Evolutionary conservation across 2,888 invertebrate species (phyloP), one percentile per base, ranked within the genome.

Genomic region (Athrips mouffetella): DNA sequence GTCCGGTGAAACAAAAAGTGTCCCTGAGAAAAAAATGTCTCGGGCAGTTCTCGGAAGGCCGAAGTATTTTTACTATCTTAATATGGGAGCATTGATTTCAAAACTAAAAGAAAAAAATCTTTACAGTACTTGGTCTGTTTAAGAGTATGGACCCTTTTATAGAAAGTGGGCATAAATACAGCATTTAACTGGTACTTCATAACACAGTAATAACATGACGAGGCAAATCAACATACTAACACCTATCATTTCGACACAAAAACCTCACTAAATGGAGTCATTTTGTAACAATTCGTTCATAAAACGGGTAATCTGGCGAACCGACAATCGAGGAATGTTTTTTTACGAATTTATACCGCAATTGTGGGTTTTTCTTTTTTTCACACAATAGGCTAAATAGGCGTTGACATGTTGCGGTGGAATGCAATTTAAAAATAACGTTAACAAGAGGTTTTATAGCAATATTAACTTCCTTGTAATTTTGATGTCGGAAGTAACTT

Each of bases 401-500:
- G 83, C 83, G 87, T 78, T 87, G 87, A 87, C 87, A 81, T 73
- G 80, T 75, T 83, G 78, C 74, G 73, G 77, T 76, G 65, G 70
- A 66, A 69, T 73, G 72, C 73, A 78, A 80, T 81, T 81, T 76
- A 70, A 73, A 69, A 76, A 75, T 64, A 67, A 70, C 69, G 63
- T 63, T 58, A 58, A 65, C 73, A 65, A 60, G 63, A 55, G 64
- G 67, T 68, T 41, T 31, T 35, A 44, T 55, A 52, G 48, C 53
- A 62, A 63, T 65, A 65, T 60, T n/a, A 57, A 60, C 37, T 21
- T 37, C 37, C 37, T 37, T 37, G n/a, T 57, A 62, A 61, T 62
- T 62, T 51, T 48, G 54, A 58, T 53, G 71, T 63, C 81, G 87
- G 86, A 85, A 81, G 75, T 74, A 64, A 79, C 71, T 73, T 73